A percentile compares a stretch with the other conserved stretches of the same genome.
These are phyloP conservation scores for Anoplius nigerrimus DNA, from an alignment of 2,888 invertebrate species.

Conservation along the genomic window DNA sequence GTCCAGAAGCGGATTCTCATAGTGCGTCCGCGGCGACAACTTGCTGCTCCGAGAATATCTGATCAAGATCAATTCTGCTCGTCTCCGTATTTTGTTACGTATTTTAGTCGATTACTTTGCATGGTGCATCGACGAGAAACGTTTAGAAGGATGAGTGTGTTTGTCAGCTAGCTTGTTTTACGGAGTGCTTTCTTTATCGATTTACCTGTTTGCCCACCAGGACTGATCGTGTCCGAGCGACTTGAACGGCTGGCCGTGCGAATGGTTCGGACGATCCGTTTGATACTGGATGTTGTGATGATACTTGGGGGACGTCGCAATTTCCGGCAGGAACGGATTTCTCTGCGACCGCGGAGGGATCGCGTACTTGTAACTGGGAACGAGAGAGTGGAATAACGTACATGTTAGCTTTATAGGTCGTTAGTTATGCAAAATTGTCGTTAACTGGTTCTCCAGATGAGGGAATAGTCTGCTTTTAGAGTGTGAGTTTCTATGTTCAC, in stretches of 20 bases:
- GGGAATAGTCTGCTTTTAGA: no score
- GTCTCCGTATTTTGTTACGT: background rate
- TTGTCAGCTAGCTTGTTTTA: no score
- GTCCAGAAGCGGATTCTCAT: slow-evolving; percentile 60
- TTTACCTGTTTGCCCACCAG: slow-evolving; percentile 62
- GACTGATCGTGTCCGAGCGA: slow-evolving; percentile 46
- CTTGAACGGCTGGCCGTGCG: slow-evolving; percentile 36
- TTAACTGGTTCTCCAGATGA: no score
- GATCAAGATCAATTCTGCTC: background rate
- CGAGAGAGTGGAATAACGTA: background rate
- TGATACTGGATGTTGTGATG: slow-evolving; percentile 30
- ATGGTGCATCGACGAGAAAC: background rate
- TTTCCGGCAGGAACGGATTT: slow-evolving; percentile 51
- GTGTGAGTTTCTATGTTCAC: no score
- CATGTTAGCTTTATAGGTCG: no score
- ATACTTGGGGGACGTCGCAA: slow-evolving; percentile 32
- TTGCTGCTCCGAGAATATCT: slow-evolving; percentile 49
- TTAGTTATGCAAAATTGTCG: no score
- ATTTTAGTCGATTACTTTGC: no score
- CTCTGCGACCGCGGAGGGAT: slow-evolving; percentile 48
- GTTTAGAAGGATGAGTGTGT: background rate
- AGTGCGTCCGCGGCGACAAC: slow-evolving; percentile 28
- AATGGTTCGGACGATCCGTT: slow-evolving; percentile 27
- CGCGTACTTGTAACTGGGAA: slow-evolving; percentile 56
- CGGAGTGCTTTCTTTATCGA: no score